Conservation (phyloP, 2,797 vertebrate genomes). For the Eospalax fontanierii region DNA sequence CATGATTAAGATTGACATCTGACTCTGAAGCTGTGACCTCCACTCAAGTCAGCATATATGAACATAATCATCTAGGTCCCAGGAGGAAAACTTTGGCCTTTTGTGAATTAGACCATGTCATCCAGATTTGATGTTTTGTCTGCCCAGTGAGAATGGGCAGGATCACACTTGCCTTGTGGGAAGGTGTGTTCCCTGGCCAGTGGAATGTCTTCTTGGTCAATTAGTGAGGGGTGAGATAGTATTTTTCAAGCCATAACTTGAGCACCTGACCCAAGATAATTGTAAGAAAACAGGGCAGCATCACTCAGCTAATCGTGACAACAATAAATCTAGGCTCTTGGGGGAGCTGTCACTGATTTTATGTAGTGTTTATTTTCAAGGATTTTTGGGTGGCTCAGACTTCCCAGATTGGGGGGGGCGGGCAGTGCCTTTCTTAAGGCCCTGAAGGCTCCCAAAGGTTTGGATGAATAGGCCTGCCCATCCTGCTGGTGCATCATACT, state of each 20-base stretch:
- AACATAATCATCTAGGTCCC: not conserved
- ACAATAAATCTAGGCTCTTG: conserved; percentile 39
- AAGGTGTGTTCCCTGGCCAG: not conserved
- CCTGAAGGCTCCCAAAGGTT: not conserved
- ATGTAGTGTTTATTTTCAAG: conserved; percentile 28
- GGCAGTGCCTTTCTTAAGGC: not conserved
- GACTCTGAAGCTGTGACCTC: not conserved
- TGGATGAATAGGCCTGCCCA: not conserved
- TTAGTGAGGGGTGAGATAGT: not conserved
- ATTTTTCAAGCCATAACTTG: conserved; percentile 45
- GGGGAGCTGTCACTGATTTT: not conserved
- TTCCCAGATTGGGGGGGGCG: conserved; percentile 16
- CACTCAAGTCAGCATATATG: not conserved
- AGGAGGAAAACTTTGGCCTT: not conserved
- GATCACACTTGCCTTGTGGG: not conserved
- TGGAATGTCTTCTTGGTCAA: not conserved
- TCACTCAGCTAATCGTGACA: conserved; percentile 71
- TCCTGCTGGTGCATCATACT: not conserved
- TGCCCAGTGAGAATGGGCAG: conserved; percentile 22
- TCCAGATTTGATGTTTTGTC: conserved; percentile 6
- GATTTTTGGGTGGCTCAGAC: not conserved
- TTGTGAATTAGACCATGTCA: not conserved
- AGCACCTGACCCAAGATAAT: conserved; percentile 66
- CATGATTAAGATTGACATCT: not conserved
- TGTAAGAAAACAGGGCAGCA: conserved; percentile 37